A percentile compares a stretch with the other conserved stretches of the same genome.
These are phyloP conservation scores for Seladonia tumulorum DNA, from an alignment of 2,888 invertebrate species.

Conservation along the genomic window DNA sequence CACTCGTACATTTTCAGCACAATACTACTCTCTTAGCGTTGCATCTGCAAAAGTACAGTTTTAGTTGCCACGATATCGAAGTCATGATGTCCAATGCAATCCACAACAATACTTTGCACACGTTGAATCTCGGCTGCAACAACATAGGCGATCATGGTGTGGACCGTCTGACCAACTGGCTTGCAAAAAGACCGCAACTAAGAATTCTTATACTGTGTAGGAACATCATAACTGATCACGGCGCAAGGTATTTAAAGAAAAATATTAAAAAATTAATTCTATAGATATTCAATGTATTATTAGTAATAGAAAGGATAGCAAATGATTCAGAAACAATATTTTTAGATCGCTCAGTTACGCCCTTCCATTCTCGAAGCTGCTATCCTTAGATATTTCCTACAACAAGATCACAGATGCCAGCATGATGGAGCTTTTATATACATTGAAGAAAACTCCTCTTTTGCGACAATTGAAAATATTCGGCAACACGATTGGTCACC, in stretches of 20 bases:
- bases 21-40: constrained; percentile 85
- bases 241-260: constrained; percentile 83
- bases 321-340: constrained; percentile 36
- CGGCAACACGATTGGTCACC: constrained; percentile 83
- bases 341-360: constrained; percentile 85
- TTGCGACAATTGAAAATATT: constrained; percentile 83
- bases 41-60: constrained; percentile 87
- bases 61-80: constrained; percentile 87
- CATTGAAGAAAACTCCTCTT: constrained; percentile 86
- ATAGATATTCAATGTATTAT: neutral
- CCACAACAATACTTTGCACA: constrained; percentile 85
- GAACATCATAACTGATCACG: constrained; percentile 86
- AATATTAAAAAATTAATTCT: too few relatives aligned
- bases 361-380: constrained; percentile 86
- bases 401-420: constrained; percentile 86
- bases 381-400: constrained; percentile 86
- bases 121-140: constrained; percentile 87
- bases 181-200: constrained; percentile 85
- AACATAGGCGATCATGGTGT: constrained; percentile 87
- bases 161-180: constrained; percentile 85
- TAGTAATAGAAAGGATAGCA: neutral
- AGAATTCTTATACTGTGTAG: constrained; percentile 86
- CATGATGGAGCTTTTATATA: constrained; percentile 85
- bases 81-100: constrained; percentile 85
- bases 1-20: constrained; percentile 72